Conservation (phyloP, 64 coral and sea anemone genomes). For the Anthopleura sola region DNA sequence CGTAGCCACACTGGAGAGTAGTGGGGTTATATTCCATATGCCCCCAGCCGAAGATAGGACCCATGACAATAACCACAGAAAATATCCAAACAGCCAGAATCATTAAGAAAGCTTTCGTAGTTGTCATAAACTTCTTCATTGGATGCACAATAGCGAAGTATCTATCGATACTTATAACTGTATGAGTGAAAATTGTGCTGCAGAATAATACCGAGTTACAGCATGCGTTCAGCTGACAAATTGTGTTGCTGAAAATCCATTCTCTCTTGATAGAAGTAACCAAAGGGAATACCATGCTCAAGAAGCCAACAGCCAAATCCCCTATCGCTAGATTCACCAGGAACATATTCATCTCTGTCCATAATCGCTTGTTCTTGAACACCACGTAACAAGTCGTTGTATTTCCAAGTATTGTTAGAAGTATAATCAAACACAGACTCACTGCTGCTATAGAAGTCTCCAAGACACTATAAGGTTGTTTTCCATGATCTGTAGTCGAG, state of each 20-base stretch:
- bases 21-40: conserved; percentile 59
- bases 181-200: conserved; percentile 86
- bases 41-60: conserved; percentile 80
- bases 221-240: conserved; percentile 68
- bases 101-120: conserved; percentile 51
- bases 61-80: conserved; percentile 53
- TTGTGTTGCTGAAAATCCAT: conserved; percentile 40
- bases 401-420: conserved; percentile 61
- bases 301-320: conserved; percentile 67
- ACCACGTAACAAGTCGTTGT: conserved; percentile 56
- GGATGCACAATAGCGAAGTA: conserved; percentile 77
- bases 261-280: conserved; percentile 54
- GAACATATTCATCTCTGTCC: conserved; percentile 89
- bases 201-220: conserved; percentile 75
- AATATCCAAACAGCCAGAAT: conserved; percentile 65
- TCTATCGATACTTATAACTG: conserved; percentile 78
- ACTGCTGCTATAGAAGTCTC: conserved; percentile 51
- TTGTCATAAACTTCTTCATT: conserved; percentile 77
- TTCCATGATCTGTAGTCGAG: neutral
- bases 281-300: conserved; percentile 65
- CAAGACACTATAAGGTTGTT: neutral
- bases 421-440: conserved; percentile 53
- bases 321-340: conserved; percentile 77
- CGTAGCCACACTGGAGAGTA: conserved; percentile 79
- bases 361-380: conserved; percentile 68